Evolutionary conservation across 92 coral and sea anemone species (phyloP).

Genomic region (Bergia puertoricense): DNA sequence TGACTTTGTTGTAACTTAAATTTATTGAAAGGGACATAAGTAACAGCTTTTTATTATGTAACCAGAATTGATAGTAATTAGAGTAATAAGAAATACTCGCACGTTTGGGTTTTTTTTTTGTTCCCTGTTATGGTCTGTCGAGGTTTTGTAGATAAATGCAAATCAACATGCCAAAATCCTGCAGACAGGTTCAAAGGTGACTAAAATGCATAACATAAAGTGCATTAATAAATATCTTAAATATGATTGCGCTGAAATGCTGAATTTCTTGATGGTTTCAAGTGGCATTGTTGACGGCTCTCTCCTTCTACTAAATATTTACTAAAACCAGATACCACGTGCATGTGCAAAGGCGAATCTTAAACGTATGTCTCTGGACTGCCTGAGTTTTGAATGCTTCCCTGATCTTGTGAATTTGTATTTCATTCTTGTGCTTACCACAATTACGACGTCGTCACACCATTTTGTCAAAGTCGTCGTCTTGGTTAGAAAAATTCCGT

Average conservation of each 20-base stretch:
- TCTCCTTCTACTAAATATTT: background rate
- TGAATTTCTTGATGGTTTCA: background rate
- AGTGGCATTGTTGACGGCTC: background rate
- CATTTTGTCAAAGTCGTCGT: background rate
- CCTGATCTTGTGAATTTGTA: background rate
- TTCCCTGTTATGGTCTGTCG: background rate
- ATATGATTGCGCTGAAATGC: background rate
- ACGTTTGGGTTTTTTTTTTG: background rate
- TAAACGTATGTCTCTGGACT: background rate
- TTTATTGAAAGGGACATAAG: conserved; percentile 4
- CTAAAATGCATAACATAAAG: background rate
- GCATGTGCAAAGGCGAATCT: background rate
- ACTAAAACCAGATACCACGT: background rate
- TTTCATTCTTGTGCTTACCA: background rate
- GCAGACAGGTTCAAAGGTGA: conserved; percentile 16
- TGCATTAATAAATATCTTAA: background rate
- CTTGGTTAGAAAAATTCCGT: background rate
- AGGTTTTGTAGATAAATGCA: background rate
- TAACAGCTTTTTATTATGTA: conserved; percentile 14
- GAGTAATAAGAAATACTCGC: conserved; percentile 11
- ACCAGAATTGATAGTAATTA: conserved; percentile 15
- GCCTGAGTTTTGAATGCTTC: background rate
- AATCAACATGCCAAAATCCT: background rate
- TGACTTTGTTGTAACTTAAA: background rate
- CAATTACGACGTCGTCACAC: background rate